Evolutionary conservation across 2,113 vertebrate species (phyloP).

Genomic region (Phyllopteryx taeniolatus): DNA sequence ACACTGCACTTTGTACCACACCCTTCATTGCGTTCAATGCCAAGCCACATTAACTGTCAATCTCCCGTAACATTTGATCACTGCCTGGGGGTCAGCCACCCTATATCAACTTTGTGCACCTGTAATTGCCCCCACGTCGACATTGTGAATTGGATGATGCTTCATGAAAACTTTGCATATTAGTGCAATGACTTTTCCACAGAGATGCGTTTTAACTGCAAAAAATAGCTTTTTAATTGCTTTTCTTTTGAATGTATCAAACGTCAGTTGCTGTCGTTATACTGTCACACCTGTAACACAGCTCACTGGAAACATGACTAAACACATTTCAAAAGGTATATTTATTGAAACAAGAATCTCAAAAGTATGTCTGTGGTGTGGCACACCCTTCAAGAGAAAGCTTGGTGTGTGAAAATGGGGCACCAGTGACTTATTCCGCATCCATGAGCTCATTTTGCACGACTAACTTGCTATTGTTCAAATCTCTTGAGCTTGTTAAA

Average conservation of each 20-base stretch:
- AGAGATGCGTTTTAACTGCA: neutral
- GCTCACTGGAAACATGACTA: neutral
- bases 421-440: neutral
- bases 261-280: neutral
- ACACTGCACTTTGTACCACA: neutral
- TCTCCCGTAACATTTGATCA: neutral
- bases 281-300: neutral
- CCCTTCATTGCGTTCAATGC: neutral
- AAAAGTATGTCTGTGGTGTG: neutral
- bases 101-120: neutral
- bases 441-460: neutral
- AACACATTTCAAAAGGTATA: neutral
- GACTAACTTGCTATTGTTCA: neutral
- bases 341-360: neutral
- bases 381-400: neutral
- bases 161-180: neutral
- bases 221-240: neutral
- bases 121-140: neutral
- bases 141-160: neutral
- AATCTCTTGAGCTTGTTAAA: neutral
- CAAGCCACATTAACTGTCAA: neutral
- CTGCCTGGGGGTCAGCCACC: neutral
- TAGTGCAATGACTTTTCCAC: neutral
- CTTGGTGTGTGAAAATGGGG: neutral
- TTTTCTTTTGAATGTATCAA: neutral